Base-by-base conservation (phyloP, 64 coral and sea anemone genomes). In the Montipora cactus region DNA sequence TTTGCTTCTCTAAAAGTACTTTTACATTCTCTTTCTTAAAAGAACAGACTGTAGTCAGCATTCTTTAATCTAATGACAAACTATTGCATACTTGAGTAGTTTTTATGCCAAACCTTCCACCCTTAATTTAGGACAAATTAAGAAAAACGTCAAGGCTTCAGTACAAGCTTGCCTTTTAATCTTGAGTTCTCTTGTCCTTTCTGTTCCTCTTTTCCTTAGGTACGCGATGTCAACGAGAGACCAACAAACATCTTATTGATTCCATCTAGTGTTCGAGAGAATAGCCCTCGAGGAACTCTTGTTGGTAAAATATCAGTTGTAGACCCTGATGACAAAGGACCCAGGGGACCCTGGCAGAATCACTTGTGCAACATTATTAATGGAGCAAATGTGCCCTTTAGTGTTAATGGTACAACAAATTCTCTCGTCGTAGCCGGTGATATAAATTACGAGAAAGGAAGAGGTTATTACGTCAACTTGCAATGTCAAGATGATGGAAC, bases 331-430 rank as follows among this genome's bases (percentile, higher is more conserved):
- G 46, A 95, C 61, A 45, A 51, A 2, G 93, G 93, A 15, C 81
- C 93, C 1, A 90, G 88, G 51, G 93, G 93, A 78, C 58, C 47
- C 70, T 95, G 93, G 93, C 93, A 95, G 69, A 83, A 22, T 14
- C 93, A 95, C 23, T 70, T 21, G 0, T 95, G 93, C 12, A 7
- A 1, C 23, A 15, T 95, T 3, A 21, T 95, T 47, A 89, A 95
- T 76, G 44, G 51, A 1, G 49, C 80, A 20, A 76, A 80, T 15
- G 73, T 28, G 5, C 93, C 79, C 16, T 95, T 95, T 70, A 87
- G 13, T 13, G 81, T 95, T 48, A 79, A 89, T 62, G 23, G 20
- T n/a, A 74, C 74, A 68, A 44, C 45, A 7, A 95, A 87, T 59
- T 59, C 80, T 53, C 45, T 95, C 46, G 44, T 95, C 10, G 88